Base-by-base conservation (phyloP, 2,797 vertebrate species). In the Danionella dracula region DNA sequence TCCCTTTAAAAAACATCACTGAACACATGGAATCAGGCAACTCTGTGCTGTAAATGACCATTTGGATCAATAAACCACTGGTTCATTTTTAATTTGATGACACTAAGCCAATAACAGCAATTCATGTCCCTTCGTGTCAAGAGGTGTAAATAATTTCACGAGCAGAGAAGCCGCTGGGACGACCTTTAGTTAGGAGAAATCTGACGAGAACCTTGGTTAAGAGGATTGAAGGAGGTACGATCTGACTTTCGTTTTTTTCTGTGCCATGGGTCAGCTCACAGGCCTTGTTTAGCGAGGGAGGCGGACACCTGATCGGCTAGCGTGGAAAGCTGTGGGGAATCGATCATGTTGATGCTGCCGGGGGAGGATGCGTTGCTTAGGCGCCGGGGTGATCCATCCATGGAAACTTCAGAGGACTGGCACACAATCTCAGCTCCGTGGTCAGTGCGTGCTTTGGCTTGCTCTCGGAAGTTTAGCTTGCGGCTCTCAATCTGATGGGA, bases 271-370 rank as follows among this genome's bases (percentile, higher is more conserved):
- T 41, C 81, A 67, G 70, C 90, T 96, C 91, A 95, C 92, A 95
- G 93, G 84, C 93, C 92, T 87, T 95, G 93, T 82, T 96, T 93
- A 84, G 92, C 91, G 62, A 95, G 89, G 64, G 93, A 95, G 65
- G 93, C 91, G 0, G 93, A 92, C 78, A 94, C 93, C 78, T 94
- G 88, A 34, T 96, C 90, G 0, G 92, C 92, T 61, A 95, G 80
- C 1, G 86, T 91, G 83, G 92, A 84, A 0, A 95, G 90, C 78
- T 94, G 92, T 2, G 93, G 88, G 37, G 92, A 90, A 81, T 93
- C 92, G 68, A 85, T 88, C 86, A 92, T 85, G 60, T 93, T 88
- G 79, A 92, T 89, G 86, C 93, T 94, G 82, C 92, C 92, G 0
- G 86, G 89, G 71, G 93, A 94, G 74, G 93, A 94, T 68, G 92